Conservation (phyloP, 2,888 invertebrate species). For the Mesochorus sp. region DNA sequence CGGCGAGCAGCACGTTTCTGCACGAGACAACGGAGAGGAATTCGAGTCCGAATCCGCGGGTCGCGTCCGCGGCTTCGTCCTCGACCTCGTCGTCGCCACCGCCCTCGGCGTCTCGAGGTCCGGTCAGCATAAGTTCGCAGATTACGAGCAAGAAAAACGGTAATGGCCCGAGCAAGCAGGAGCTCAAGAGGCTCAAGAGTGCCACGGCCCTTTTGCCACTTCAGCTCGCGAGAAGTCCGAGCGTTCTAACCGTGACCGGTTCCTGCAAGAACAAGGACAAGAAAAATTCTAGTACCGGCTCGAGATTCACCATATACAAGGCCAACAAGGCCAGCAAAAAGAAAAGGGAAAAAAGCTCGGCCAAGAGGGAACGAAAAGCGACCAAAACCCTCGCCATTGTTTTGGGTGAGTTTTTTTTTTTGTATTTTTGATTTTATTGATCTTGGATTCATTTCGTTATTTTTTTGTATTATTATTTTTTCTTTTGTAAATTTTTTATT, state of each 20-base stretch:
- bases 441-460: no score
- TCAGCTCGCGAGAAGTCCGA: conserved; percentile 75
- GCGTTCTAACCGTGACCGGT: conserved; percentile 80
- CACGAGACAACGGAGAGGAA: conserved; percentile 76
- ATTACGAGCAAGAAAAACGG: conserved; percentile 74
- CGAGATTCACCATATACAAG: conserved; percentile 95
- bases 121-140: conserved; percentile 66
- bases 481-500: neutral
- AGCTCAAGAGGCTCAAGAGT: conserved; percentile 76
- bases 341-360: conserved; percentile 96
- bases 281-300: conserved; percentile 86
- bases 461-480: no score
- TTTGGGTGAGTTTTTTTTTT: conserved; percentile 88
- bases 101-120: conserved; percentile 70
- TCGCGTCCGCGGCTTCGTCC: conserved; percentile 78
- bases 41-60: conserved; percentile 77
- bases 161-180: conserved; percentile 75
- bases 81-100: conserved; percentile 77
- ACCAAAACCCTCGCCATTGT: conserved; percentile 99
- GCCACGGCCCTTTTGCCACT: conserved; percentile 77
- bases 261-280: conserved; percentile 88
- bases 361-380: conserved; percentile 97
- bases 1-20: conserved; percentile 73
- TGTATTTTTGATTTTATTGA: neutral
- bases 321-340: conserved; percentile 97